These are phyloP conservation scores for Cladopsammia gracilis DNA, from an alignment of 64 coral and sea anemone genomes.

Conservation along the genomic window DNA sequence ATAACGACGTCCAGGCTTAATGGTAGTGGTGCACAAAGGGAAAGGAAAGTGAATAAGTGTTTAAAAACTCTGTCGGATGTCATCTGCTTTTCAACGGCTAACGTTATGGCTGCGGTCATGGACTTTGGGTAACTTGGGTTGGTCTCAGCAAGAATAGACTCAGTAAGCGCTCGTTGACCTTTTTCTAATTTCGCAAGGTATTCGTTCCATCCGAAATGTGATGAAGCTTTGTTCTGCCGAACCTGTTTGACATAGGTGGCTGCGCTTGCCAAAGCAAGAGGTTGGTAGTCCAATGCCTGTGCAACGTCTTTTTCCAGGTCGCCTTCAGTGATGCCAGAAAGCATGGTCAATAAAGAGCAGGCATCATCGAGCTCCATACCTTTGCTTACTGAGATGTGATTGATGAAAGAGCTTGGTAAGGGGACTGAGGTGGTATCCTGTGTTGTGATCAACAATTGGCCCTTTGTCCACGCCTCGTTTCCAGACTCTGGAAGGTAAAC, in stretches of 20 bases:
- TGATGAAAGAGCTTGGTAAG: no score
- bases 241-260: conserved; percentile 4
- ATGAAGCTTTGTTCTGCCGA: background rate
- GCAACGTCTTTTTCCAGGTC: background rate
- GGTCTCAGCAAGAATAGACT: background rate
- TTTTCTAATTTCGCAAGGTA: background rate
- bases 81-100: conserved; percentile 11
- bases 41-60: conserved; percentile 16
- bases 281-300: conserved; percentile 25
- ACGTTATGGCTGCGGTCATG: conserved; percentile 5
- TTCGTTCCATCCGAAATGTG: background rate
- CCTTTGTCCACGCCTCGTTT: conserved; percentile 21
- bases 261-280: conserved; percentile 22
- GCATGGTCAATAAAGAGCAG: background rate
- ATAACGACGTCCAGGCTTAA: background rate
- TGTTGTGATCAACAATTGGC: conserved; percentile 45
- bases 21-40: background rate
- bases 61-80: background rate
- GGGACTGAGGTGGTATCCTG: conserved; percentile 7
- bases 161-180: background rate
- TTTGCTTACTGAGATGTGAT: conserved; percentile 13
- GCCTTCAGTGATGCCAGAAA: background rate
- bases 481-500: conserved; percentile 23
- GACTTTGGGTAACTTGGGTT: conserved; percentile 23
- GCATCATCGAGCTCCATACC: conserved; percentile 9